A percentile compares a stretch with the other conserved stretches of the same genome.
phyloP scores from a whole-genome alignment of 92 coral and sea anemone species.

The Umimayanthus kanabou region DNA sequence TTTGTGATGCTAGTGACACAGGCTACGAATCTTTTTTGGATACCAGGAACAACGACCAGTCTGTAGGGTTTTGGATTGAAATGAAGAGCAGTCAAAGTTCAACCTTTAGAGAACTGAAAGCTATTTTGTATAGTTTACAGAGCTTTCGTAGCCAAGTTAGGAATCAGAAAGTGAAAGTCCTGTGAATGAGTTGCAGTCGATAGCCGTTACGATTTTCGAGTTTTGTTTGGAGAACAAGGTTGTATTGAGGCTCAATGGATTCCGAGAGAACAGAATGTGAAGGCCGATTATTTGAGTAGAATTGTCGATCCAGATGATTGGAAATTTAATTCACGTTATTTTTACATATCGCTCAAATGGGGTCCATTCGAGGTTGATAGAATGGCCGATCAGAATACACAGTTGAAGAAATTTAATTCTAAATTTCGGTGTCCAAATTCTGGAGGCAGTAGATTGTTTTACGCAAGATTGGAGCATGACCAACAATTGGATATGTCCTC shows the following conservation, averaged over 20 bases:
- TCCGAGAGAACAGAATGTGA: conserved; percentile 25
- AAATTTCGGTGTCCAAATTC: conserved; percentile 48
- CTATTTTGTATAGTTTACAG: not conserved
- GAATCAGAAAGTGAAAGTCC: conserved; percentile 8
- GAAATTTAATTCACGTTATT: not conserved
- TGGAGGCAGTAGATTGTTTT: conserved; percentile 51
- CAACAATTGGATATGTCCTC: conserved; percentile 49
- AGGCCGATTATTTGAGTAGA: conserved; percentile 49
- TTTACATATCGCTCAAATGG: conserved; percentile 14
- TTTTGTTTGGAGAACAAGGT: not conserved
- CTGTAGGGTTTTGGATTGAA: not conserved
- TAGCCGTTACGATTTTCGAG: conserved; percentile 30
- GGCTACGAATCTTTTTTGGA: not conserved
- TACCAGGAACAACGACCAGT: no score
- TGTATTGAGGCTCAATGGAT: conserved; percentile 38
- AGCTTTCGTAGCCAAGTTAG: not conserved
- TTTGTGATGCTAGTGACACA: no score
- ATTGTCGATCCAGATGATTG: conserved; percentile 45
- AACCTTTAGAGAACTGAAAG: not conserved
- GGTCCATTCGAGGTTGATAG: conserved; percentile 56
- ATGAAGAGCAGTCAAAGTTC: not conserved
- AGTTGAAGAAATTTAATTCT: conserved; percentile 40
- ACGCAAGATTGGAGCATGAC: conserved; percentile 36
- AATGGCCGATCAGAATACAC: conserved; percentile 45
- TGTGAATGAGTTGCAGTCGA: conserved; percentile 34